phyloP scores from a whole-genome alignment of 2,113 vertebrate genomes.

The Eurystomus gularis region DNA sequence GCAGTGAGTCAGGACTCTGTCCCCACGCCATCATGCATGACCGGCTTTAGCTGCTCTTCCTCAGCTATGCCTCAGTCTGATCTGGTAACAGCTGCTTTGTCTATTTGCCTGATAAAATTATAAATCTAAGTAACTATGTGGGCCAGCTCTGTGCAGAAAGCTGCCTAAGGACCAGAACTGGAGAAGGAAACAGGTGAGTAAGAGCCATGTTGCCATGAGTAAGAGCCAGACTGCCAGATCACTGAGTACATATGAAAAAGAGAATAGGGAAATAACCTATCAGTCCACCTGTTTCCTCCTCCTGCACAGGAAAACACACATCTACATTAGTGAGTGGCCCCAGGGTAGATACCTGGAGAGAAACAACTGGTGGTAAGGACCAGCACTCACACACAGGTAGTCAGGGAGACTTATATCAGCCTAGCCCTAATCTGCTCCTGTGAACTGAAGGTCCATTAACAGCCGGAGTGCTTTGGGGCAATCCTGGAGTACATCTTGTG shows the following conservation, averaged over 20 bases:
- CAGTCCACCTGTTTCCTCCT: background rate
- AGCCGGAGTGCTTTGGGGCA: background rate
- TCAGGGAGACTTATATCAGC: background rate
- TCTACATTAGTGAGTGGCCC: background rate
- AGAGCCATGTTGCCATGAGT: background rate
- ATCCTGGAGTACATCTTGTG: background rate
- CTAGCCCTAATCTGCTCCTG: background rate
- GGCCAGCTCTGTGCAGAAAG: background rate
- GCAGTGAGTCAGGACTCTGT: background rate
- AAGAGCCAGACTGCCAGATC: background rate
- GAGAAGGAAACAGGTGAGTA: background rate
- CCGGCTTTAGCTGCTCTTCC: background rate
- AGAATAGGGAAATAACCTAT: background rate
- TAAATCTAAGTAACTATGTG: accelerated
- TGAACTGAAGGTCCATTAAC: background rate
- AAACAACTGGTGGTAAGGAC: background rate
- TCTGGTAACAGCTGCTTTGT: background rate
- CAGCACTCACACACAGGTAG: background rate
- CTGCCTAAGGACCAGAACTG: background rate
- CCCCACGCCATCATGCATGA: background rate
- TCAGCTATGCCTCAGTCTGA: background rate
- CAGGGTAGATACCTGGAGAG: background rate
- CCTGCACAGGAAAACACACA: background rate
- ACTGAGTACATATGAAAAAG: background rate
- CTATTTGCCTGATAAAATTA: background rate